Percentiles rank a stretch among this genome's conserved stretches.
phyloP scores from a whole-genome alignment of 2,888 invertebrate genomes.

The Pheosia tremula region DNA sequence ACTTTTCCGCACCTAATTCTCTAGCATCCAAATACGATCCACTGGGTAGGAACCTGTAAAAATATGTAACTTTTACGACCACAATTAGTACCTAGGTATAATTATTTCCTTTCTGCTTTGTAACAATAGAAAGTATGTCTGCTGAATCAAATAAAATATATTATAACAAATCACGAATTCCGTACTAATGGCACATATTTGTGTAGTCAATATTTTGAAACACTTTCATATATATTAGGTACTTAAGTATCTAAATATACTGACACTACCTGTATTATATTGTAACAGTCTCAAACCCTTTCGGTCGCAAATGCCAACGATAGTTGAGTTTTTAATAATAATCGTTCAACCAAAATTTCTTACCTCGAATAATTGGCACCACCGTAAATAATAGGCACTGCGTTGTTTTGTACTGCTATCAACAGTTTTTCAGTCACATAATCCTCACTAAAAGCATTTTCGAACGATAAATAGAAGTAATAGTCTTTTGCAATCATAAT shows the following conservation, averaged over 20 bases:
- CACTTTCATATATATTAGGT: no score
- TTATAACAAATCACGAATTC: no score
- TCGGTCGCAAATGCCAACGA: no score
- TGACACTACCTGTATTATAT: no score
- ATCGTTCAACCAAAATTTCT: conserved; percentile 4
- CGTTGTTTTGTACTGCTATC: conserved; percentile 65
- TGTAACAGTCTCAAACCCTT: no score
- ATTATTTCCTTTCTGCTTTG: no score
- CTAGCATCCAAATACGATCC: conserved; percentile 66
- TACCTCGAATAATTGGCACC: conserved; percentile 73
- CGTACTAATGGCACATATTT: no score
- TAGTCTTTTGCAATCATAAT: conserved; percentile 42
- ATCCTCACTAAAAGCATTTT: conserved; percentile 64
- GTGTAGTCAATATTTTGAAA: no score
- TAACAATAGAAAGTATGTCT: no score
- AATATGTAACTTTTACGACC: background rate
- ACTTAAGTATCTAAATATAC: no score
- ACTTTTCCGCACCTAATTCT: conserved; percentile 44
- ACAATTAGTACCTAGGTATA: background rate
- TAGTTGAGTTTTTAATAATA: background rate
- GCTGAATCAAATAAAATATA: no score
- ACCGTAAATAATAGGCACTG: conserved; percentile 89
- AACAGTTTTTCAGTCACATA: conserved; percentile 65
- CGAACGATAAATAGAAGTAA: conserved; percentile 68
- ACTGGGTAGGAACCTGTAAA: conserved; percentile 72